Conservation (phyloP, 2,113 vertebrate genomes). For the Chroicocephalus ridibundus region DNA sequence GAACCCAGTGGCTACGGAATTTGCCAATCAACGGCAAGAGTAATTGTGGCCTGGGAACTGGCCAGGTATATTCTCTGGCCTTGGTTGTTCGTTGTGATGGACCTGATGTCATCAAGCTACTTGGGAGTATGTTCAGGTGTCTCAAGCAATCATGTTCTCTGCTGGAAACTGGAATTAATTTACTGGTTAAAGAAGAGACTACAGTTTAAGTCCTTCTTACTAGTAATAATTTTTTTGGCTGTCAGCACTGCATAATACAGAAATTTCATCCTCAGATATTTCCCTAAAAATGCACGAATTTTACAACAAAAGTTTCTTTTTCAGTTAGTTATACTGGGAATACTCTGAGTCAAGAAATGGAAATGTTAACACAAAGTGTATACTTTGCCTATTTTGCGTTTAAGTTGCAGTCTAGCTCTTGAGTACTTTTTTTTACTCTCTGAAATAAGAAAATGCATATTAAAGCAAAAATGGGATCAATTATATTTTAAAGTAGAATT, state of each 20-base stretch:
- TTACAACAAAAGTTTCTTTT: background rate
- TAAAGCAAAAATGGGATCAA: background rate
- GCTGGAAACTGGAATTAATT: slow-evolving; percentile 37
- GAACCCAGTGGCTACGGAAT: background rate
- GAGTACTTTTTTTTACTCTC: background rate
- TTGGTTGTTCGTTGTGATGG: background rate
- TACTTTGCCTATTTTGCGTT: background rate
- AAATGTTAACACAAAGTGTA: background rate
- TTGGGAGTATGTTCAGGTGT: background rate
- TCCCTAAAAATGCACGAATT: background rate
- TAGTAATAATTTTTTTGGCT: background rate
- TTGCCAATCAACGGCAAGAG: background rate
- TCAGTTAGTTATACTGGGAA: background rate
- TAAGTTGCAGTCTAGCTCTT: background rate
- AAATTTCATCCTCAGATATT: background rate
- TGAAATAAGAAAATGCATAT: background rate
- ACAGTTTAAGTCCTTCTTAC: background rate
- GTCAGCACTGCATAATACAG: background rate
- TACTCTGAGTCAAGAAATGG: background rate
- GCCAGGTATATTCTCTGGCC: background rate
- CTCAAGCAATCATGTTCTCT: slow-evolving; percentile 15
- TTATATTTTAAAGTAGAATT: background rate
- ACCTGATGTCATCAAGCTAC: background rate
- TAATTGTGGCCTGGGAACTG: background rate
- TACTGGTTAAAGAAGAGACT: background rate